phyloP scores from a whole-genome alignment of 1,140 invertebrate species.

The Ostrea edulis region DNA sequence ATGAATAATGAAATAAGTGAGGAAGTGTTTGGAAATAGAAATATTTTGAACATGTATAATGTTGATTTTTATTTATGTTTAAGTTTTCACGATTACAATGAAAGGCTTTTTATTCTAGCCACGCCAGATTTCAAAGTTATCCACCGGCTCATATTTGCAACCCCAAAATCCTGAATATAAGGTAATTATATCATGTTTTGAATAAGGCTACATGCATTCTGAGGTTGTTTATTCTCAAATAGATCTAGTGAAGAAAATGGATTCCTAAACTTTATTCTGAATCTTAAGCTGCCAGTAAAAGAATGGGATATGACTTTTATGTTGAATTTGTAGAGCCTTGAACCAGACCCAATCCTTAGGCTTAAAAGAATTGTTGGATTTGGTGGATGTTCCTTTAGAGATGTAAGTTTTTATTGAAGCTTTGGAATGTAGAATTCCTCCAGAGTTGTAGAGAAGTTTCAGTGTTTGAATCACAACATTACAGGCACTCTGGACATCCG shows the following conservation, averaged over 20 bases:
- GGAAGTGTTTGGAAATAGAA: too few species aligned
- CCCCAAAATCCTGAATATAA: conserved; percentile 21
- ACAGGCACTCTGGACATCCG: conserved; percentile 75
- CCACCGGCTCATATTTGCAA: conserved; percentile 22
- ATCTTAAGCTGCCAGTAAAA: background rate
- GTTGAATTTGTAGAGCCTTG: conserved; percentile 67
- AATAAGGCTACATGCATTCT: background rate
- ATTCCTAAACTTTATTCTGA: background rate
- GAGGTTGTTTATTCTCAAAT: background rate
- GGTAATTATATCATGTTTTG: background rate
- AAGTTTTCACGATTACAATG: background rate
- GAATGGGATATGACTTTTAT: background rate
- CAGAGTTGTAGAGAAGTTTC: background rate
- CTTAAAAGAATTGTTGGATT: conserved; percentile 78
- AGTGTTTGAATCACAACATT: conserved; percentile 38
- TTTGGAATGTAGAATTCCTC: background rate
- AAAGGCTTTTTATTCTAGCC: background rate
- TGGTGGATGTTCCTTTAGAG: conserved; percentile 74
- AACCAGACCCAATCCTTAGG: conserved; percentile 78
- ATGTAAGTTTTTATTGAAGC: conserved; percentile 66
- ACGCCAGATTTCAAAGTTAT: conserved; percentile 17
- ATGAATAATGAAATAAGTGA: too few species aligned
- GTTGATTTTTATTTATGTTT: background rate
- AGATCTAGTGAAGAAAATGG: background rate
- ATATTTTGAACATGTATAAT: too few species aligned